These are phyloP conservation scores for Eptesicus fuscus DNA, from an alignment of 2,113 vertebrate genomes.

Conservation along the genomic window DNA sequence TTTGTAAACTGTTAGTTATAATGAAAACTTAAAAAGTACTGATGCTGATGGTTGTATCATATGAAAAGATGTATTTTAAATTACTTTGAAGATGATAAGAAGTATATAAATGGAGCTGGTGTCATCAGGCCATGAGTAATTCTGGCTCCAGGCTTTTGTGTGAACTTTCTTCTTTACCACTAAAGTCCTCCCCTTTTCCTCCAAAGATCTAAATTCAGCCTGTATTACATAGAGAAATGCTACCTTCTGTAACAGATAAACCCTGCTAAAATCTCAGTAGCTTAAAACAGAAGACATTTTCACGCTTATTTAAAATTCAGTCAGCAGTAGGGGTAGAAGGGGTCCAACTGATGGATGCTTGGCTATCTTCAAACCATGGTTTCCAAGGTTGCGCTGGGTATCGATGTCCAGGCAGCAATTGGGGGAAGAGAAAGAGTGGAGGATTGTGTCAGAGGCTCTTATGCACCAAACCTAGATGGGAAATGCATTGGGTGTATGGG, in stretches of 20 bases:
- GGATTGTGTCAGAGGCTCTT: neutral
- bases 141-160: neutral
- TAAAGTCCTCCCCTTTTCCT: neutral
- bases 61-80: constrained; percentile 23
- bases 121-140: neutral
- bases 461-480: neutral
- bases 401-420: neutral
- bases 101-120: neutral
- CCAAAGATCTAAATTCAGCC: neutral
- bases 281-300: neutral
- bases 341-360: neutral
- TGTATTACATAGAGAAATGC: constrained; percentile 1
- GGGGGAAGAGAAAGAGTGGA: neutral
- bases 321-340: neutral
- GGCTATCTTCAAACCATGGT: neutral
- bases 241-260: constrained; percentile 15
- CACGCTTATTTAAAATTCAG: neutral
- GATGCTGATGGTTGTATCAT: neutral
- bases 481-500: neutral
- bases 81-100: constrained; percentile 14
- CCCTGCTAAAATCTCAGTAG: neutral
- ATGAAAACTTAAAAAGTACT: neutral
- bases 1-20: neutral
- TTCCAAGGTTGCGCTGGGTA: neutral
- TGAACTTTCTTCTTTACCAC: neutral